These are phyloP conservation scores for Malurus cyaneus DNA, from an alignment of 2,113 vertebrate genomes.

Conservation along the genomic window DNA sequence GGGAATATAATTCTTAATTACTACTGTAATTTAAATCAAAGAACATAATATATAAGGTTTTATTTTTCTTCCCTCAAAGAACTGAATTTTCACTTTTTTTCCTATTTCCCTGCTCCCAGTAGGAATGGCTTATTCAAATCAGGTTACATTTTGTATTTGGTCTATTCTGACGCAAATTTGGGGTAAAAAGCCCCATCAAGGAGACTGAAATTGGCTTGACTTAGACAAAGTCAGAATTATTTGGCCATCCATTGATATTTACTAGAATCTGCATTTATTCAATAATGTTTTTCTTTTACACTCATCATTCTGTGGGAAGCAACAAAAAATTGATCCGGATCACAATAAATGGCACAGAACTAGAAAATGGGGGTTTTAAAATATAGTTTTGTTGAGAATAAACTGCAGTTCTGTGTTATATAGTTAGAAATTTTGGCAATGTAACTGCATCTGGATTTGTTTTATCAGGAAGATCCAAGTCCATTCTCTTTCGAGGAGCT, in stretches of 20 bases:
- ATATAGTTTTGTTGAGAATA: neutral
- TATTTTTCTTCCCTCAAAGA: neutral
- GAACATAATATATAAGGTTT: neutral
- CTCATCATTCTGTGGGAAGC: neutral
- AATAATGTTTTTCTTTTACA: neutral
- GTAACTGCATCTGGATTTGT: neutral
- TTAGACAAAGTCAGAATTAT: neutral
- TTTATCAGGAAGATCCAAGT: neutral
- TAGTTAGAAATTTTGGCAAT: neutral
- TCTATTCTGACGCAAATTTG: neutral
- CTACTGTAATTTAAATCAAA: neutral
- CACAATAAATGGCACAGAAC: neutral
- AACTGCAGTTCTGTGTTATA: neutral
- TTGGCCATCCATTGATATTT: neutral
- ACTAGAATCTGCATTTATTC: neutral
- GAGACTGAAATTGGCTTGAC: neutral
- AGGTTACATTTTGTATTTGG: neutral
- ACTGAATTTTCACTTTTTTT: neutral
- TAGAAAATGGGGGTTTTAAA: neutral
- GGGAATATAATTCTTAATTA: neutral
- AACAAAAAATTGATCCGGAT: neutral
- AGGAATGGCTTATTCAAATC: neutral
- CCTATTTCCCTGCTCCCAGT: neutral
- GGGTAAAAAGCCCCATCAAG: neutral
- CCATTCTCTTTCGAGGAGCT: neutral